Evolutionary conservation across 2,888 invertebrate species (phyloP).

Genomic region (Euplagia quadripunctaria): DNA sequence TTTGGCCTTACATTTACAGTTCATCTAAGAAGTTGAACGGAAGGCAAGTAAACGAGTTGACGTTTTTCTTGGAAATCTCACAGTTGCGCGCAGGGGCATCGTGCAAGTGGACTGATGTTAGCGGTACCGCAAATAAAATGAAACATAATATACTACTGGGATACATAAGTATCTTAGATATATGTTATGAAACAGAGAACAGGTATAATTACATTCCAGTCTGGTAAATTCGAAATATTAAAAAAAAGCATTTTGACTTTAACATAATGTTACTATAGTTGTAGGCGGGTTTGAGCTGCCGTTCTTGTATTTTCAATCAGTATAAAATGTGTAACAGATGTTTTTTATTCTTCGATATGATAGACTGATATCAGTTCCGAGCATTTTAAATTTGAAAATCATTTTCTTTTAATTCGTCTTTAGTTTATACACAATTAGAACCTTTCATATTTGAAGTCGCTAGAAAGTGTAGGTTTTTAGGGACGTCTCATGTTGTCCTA

Average conservation of each 20-base stretch:
- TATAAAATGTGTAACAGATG: no score
- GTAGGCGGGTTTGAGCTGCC: neutral
- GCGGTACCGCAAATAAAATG: conserved; percentile 44
- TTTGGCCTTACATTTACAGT: conserved; percentile 54
- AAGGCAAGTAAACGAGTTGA: conserved; percentile 50
- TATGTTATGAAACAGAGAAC: neutral
- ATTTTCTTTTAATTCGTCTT: neutral
- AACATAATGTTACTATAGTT: neutral
- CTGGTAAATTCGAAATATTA: neutral
- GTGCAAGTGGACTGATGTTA: conserved; percentile 24
- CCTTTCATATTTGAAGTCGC: neutral
- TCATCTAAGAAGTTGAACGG: conserved; percentile 59
- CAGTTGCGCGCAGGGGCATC: conserved; percentile 10
- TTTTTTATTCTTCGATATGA: no score
- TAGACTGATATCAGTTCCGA: no score
- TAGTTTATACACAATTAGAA: no score
- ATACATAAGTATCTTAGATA: neutral
- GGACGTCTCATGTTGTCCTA: no score
- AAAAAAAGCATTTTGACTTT: neutral
- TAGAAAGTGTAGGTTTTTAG: no score
- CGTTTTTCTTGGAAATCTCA: conserved; percentile 59
- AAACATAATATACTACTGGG: conserved; percentile 40
- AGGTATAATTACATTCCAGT: neutral
- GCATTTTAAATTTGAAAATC: no score
- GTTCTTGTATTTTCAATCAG: neutral